A percentile compares a stretch with the other conserved stretches of the same genome.
phyloP scores from a whole-genome alignment of 2,797 vertebrate genomes.

The Uromys caudimaculatus region DNA sequence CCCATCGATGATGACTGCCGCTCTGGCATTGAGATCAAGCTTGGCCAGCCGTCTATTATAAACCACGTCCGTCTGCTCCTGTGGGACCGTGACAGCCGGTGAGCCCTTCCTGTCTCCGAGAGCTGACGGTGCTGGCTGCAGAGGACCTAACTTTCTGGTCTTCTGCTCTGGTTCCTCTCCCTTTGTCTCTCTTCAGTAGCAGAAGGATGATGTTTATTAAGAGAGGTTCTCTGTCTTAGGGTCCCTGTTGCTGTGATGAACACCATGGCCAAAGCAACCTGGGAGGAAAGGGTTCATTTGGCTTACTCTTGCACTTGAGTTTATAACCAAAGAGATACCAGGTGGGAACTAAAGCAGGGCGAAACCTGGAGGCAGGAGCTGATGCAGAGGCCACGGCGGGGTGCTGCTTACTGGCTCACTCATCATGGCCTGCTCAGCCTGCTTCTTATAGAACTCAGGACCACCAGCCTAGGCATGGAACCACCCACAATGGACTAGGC shows the following conservation, averaged over 20 bases:
- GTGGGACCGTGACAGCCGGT: conserved; percentile 98
- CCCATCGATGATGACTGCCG: conserved; percentile 97
- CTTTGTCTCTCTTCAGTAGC: not conserved
- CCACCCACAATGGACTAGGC: not conserved
- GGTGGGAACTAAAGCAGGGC: not conserved
- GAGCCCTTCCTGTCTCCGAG: conserved; percentile 61
- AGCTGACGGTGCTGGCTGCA: not conserved
- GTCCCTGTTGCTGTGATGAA: not conserved
- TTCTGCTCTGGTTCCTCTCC: not conserved
- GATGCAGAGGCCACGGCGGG: too few relatives aligned
- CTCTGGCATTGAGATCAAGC: conserved; percentile 95
- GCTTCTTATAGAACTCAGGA: not conserved
- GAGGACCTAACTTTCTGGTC: not conserved
- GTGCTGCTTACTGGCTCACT: not conserved
- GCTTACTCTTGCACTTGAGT: not conserved
- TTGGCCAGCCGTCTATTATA: conserved; percentile 96
- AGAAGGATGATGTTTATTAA: not conserved
- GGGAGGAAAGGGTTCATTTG: not conserved
- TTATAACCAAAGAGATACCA: not conserved
- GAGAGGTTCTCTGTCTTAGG: not conserved
- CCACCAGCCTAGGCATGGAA: too few relatives aligned
- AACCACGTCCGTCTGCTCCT: conserved; percentile 96
- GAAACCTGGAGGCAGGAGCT: not conserved
- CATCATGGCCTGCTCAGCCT: not conserved
- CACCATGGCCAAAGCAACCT: not conserved